Evolutionary conservation across 2,113 vertebrate species (phyloP).

Genomic region (Nerophis ophidion): DNA sequence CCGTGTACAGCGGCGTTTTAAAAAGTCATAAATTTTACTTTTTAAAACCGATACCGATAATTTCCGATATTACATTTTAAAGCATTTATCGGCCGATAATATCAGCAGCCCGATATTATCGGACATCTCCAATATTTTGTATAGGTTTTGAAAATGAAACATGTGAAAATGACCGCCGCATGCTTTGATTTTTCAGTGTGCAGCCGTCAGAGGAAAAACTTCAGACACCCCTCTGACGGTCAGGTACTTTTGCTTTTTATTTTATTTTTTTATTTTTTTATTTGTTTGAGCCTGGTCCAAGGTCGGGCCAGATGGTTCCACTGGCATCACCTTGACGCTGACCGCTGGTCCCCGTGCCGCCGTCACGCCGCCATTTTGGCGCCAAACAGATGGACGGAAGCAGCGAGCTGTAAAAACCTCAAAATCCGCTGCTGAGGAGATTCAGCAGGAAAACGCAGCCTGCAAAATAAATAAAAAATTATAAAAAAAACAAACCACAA

Average conservation of each 20-base stretch:
- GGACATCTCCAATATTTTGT: too few species aligned
- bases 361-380: constrained; percentile 7
- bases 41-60: too few species aligned
- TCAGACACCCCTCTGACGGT: constrained; percentile 7
- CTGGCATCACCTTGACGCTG: constrained; percentile 68
- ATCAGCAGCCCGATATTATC: too few species aligned
- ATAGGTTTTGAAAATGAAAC: too few species aligned
- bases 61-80: too few species aligned
- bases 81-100: too few species aligned
- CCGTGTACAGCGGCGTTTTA: too few species aligned
- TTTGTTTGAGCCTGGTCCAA: constrained; percentile 45
- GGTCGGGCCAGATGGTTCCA: constrained; percentile 67
- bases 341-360: constrained; percentile 58
- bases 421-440: constrained; percentile 32
- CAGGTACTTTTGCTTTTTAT: constrained; percentile 12
- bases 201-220: neutral
- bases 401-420: constrained; percentile 40
- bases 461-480: constrained; percentile 17
- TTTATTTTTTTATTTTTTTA: too few species aligned
- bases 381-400: constrained; percentile 69
- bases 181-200: neutral
- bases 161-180: too few species aligned
- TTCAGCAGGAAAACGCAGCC: constrained; percentile 25
- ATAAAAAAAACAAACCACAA: constrained; percentile 15
- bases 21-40: too few species aligned